These are phyloP conservation scores for Drosophila azteca DNA, from an alignment of 1,140 invertebrate genomes.

Conservation along the genomic window DNA sequence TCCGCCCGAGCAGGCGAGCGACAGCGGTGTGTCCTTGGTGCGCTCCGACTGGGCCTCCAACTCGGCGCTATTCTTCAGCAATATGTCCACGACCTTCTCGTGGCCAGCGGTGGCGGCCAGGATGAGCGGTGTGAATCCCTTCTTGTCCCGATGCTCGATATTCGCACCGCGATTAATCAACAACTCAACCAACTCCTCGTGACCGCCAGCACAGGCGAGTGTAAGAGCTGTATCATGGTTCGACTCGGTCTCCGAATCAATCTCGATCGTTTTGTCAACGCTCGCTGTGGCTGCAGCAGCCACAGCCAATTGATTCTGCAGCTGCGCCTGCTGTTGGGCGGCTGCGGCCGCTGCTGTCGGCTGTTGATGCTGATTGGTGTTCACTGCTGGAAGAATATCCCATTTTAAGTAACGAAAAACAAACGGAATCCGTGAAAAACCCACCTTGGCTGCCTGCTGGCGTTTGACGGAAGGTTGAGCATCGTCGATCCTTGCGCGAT, in stretches of 20 bases:
- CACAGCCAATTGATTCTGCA: slow-evolving; percentile 83
- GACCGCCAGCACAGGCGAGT: slow-evolving; percentile 97
- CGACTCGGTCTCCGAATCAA: slow-evolving; percentile 98
- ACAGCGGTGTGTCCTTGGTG: slow-evolving; percentile 99
- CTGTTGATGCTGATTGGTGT: slow-evolving; percentile 72
- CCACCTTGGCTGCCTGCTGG: slow-evolving; percentile 84
- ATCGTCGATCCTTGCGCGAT: slow-evolving; percentile 80
- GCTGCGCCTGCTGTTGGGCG: slow-evolving; percentile 74
- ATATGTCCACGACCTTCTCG: slow-evolving; percentile 96
- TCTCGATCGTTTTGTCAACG: slow-evolving; percentile 90
- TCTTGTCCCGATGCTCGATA: slow-evolving; percentile 99
- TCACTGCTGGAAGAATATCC: slow-evolving; percentile 21
- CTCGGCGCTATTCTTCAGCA: slow-evolving; percentile 96
- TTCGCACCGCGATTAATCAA: slow-evolving; percentile 95
- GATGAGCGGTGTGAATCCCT: slow-evolving; percentile 99
- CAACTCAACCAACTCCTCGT: slow-evolving; percentile 97
- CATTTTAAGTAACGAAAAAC: neutral
- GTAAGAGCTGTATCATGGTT: slow-evolving; percentile 99
- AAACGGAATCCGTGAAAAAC: neutral
- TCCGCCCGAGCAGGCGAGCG: slow-evolving; percentile 98
- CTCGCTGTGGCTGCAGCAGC: slow-evolving; percentile 83
- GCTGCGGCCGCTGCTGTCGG: slow-evolving; percentile 71
- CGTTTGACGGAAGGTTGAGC: slow-evolving; percentile 81
- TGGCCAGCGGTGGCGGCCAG: slow-evolving; percentile 98
- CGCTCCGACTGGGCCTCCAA: slow-evolving; percentile 99